phyloP scores from a whole-genome alignment of 2,113 vertebrate species.

The Prinia subflava region DNA sequence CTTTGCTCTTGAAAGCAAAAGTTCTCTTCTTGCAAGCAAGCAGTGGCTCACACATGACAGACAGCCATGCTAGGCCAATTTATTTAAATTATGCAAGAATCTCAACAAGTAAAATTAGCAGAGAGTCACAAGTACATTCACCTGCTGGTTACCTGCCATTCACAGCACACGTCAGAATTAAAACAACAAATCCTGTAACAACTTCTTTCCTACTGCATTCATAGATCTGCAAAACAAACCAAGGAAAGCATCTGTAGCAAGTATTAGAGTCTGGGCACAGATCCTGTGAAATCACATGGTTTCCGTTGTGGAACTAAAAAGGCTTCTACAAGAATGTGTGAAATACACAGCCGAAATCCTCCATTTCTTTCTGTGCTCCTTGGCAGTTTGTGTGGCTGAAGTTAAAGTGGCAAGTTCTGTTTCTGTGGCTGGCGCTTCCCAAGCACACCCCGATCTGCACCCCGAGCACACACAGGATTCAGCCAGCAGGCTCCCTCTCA shows the following conservation, averaged over 20 bases:
- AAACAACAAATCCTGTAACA: background rate
- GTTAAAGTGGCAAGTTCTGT: background rate
- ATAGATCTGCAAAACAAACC: background rate
- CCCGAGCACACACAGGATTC: background rate
- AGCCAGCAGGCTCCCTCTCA: background rate
- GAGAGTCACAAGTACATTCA: background rate
- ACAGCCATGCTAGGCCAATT: background rate
- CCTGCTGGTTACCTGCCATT: background rate
- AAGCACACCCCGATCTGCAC: background rate
- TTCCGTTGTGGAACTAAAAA: slow-evolving; percentile 54
- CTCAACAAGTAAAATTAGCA: background rate
- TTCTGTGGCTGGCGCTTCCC: background rate
- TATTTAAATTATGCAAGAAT: background rate
- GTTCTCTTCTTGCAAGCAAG: background rate
- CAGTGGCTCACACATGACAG: background rate
- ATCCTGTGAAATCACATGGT: slow-evolving; percentile 24
- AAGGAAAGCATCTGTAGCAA: slow-evolving; percentile 27
- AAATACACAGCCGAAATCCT: slow-evolving; percentile 28
- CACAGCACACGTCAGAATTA: background rate
- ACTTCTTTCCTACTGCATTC: background rate
- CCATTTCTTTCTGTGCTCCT: slow-evolving; percentile 17
- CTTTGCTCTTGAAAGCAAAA: slow-evolving; percentile 15
- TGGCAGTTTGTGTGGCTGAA: background rate
- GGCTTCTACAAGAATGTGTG: slow-evolving; percentile 27
- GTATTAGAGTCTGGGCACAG: slow-evolving; percentile 24